phyloP scores from a whole-genome alignment of 2,888 invertebrate genomes.

The Leptopilina drosophilae region DNA sequence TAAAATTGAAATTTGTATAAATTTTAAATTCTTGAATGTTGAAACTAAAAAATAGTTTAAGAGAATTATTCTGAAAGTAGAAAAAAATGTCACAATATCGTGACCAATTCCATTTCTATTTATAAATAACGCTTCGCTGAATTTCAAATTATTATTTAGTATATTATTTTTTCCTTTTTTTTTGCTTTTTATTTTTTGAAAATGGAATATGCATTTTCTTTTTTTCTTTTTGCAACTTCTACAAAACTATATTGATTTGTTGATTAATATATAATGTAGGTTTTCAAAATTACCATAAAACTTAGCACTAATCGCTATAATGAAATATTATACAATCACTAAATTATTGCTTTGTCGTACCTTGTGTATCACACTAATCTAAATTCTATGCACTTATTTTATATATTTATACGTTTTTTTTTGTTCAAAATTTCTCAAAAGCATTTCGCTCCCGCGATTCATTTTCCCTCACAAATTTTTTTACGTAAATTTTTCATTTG shows the following conservation, averaged over 20 bases:
- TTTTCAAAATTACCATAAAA: conserved; percentile 72
- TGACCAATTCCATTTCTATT: conserved; percentile 31
- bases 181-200: conserved; percentile 41
- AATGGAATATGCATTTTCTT: conserved; percentile 60
- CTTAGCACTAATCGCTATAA: conserved; percentile 72
- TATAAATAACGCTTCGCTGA: neutral
- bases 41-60: too few species aligned
- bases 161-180: conserved; percentile 42
- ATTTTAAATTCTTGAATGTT: too few species aligned
- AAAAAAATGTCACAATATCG: conserved; percentile 23
- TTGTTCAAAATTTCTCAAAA: conserved; percentile 39
- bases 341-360: conserved; percentile 77
- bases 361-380: conserved; percentile 77
- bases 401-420: conserved; percentile 17
- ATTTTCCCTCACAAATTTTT: conserved; percentile 39
- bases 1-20: too few species aligned
- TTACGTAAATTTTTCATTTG: neutral
- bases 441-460: conserved; percentile 42
- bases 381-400: conserved; percentile 66
- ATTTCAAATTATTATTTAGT: conserved; percentile 44
- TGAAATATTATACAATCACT: conserved; percentile 76
- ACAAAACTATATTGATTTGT: conserved; percentile 76
- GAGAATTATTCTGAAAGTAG: too few species aligned
- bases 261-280: conserved; percentile 72
- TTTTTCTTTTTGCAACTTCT: conserved; percentile 69